Conservation (phyloP, 2,797 vertebrate species). For the Mus minutoides region DNA sequence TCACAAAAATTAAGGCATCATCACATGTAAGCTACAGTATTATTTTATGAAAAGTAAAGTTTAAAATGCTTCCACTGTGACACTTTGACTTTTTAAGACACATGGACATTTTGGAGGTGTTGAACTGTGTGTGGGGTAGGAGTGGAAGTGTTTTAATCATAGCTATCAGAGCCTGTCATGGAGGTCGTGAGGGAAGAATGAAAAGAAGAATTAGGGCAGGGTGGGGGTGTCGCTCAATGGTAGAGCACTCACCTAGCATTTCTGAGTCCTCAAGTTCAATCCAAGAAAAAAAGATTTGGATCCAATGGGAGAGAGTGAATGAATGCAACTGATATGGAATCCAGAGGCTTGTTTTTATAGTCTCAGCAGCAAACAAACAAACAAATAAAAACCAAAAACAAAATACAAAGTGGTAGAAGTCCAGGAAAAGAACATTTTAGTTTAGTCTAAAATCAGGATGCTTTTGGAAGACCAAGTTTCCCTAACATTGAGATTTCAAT, state of each 20-base stretch:
- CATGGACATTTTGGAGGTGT: slow-evolving; percentile 24
- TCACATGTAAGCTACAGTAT: background rate
- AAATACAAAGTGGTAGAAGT: background rate
- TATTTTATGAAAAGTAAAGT: slow-evolving; percentile 51
- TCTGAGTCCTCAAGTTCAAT: background rate
- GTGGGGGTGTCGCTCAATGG: background rate
- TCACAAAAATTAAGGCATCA: slow-evolving; percentile 36
- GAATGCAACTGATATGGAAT: background rate
- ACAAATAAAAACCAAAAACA: background rate
- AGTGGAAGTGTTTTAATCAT: background rate
- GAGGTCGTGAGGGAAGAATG: background rate
- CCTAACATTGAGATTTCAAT: slow-evolving; percentile 1
- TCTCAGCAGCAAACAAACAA: no score
- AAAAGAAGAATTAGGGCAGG: background rate
- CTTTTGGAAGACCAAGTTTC: slow-evolving; percentile 31
- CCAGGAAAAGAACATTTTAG: slow-evolving; percentile 25
- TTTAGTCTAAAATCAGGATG: slow-evolving; percentile 27
- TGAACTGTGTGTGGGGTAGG: background rate
- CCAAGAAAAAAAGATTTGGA: background rate
- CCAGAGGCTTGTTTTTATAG: slow-evolving; percentile 33
- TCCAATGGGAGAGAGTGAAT: slow-evolving; percentile 4
- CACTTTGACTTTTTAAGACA: slow-evolving; percentile 7
- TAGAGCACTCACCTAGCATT: background rate
- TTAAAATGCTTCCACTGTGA: slow-evolving; percentile 41
- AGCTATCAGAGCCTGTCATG: background rate